phyloP scores from a whole-genome alignment of 1,140 invertebrate species.

The Pachypsylla venusta region DNA sequence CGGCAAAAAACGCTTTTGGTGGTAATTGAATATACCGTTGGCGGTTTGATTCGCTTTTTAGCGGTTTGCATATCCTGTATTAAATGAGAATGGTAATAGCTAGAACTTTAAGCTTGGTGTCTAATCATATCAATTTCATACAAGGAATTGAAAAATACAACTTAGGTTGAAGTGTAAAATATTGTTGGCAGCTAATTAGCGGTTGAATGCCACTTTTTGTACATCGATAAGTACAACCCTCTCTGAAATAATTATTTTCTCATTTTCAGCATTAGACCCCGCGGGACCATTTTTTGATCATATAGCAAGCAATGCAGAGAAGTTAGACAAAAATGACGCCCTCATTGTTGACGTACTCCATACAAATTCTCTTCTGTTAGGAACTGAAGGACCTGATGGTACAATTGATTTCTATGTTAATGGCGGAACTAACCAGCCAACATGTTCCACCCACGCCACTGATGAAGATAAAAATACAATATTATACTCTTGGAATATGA shows the following conservation, averaged over 20 bases:
- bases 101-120: no score
- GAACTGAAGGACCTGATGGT: conserved; percentile 35
- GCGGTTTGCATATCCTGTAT: no score
- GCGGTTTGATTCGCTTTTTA: no score
- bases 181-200: no score
- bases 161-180: no score
- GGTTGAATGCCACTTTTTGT: no score
- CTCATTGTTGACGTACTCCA: conserved; percentile 42
- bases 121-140: no score
- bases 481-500: not conserved
- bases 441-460: conserved; percentile 31
- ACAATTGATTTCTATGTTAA: conserved; percentile 61
- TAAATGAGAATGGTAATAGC: no score
- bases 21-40: no score
- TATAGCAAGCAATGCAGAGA: conserved; percentile 32
- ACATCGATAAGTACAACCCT: no score
- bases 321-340: conserved; percentile 34
- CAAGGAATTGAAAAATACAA: no score
- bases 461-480: not conserved
- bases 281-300: conserved; percentile 23
- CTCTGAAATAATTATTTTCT: not conserved
- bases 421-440: conserved; percentile 49
- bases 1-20: no score
- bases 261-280: conserved; percentile 27
- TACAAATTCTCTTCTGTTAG: conserved; percentile 25